phyloP scores from a whole-genome alignment of 2,797 vertebrate species.

The Danio albolineatus region DNA sequence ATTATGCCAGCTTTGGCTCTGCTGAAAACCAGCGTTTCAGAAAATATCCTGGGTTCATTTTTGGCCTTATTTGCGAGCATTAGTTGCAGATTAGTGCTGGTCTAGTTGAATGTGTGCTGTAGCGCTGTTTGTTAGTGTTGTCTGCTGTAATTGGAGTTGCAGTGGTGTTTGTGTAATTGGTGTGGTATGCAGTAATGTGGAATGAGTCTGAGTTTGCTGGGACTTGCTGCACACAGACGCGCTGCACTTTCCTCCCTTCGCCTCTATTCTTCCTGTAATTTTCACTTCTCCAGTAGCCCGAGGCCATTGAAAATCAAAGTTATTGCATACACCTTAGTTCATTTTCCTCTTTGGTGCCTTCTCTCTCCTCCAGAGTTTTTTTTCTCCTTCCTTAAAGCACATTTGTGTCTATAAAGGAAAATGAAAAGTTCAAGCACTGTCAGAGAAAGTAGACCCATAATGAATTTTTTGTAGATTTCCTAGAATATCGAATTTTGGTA shows the following conservation, averaged over 20 bases:
- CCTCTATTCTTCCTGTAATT: slow-evolving; percentile 67
- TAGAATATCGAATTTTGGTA: no score
- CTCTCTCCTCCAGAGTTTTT: slow-evolving; percentile 48
- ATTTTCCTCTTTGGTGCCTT: slow-evolving; percentile 73
- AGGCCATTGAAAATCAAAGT: slow-evolving; percentile 84
- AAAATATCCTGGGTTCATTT: background rate
- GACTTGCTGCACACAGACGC: slow-evolving; percentile 84
- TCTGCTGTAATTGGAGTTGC: slow-evolving; percentile 53
- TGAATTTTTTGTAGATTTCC: no score
- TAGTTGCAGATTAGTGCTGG: slow-evolving; percentile 1
- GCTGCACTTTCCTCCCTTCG: slow-evolving; percentile 78
- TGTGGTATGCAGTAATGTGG: slow-evolving; percentile 76
- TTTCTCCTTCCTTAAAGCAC: slow-evolving; percentile 28
- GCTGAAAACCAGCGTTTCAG: background rate
- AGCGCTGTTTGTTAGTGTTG: slow-evolving; percentile 32
- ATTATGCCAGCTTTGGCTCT: background rate
- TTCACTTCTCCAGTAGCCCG: slow-evolving; percentile 77
- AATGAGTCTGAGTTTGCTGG: slow-evolving; percentile 82
- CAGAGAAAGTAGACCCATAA: background rate
- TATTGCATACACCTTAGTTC: slow-evolving; percentile 82
- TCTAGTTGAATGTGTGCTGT: slow-evolving; percentile 12
- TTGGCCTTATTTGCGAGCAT: background rate
- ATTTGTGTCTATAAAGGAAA: background rate
- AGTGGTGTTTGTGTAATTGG: slow-evolving; percentile 72
- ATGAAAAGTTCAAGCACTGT: background rate